phyloP scores from a whole-genome alignment of 2,113 vertebrate genomes.

The Mustela lutreola region DNA sequence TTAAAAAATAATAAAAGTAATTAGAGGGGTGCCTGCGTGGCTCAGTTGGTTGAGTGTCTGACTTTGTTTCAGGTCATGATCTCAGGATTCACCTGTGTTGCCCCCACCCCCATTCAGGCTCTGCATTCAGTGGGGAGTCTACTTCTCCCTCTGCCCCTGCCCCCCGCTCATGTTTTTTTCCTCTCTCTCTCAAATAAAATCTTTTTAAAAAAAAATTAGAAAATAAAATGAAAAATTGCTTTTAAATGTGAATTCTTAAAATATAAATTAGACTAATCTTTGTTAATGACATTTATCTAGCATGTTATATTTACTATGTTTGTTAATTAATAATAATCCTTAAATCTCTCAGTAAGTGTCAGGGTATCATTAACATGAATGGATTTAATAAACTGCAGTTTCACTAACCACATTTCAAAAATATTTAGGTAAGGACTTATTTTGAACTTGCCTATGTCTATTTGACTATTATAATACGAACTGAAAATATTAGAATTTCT shows the following conservation, averaged over 20 bases:
- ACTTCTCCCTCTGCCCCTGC: neutral
- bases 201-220: neutral
- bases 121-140: neutral
- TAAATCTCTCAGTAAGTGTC: neutral
- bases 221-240: neutral
- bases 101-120: too few species aligned
- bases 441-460: neutral
- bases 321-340: neutral
- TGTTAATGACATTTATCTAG: neutral
- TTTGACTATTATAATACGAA: neutral
- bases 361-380: neutral
- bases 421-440: neutral
- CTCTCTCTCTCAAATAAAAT: neutral
- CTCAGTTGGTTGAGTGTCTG: neutral
- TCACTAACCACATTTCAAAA: slow-evolving; percentile 6
- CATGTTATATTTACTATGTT: neutral
- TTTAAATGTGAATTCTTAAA: slow-evolving; percentile 33
- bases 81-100: neutral
- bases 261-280: slow-evolving; percentile 12
- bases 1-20: too few species aligned
- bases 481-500: neutral
- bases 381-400: slow-evolving; percentile 3
- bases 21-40: neutral
- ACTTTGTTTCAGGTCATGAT: neutral
- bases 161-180: neutral